Evolutionary conservation across 1,140 invertebrate genomes (phyloP).

Genomic region (Andricus grossulariae): DNA sequence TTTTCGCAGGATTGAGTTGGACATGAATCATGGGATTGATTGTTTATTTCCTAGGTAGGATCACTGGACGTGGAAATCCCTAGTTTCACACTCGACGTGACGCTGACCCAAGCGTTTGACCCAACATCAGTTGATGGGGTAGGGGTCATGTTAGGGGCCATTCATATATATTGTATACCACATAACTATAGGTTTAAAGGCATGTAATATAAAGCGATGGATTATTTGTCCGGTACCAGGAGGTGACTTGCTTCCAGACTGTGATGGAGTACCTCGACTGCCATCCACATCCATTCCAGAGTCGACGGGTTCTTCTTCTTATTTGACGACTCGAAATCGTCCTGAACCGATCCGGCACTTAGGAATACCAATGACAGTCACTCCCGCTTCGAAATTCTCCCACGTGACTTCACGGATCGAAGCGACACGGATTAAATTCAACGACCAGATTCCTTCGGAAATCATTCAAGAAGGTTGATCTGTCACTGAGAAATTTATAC

Average conservation of each 20-base stretch:
- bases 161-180: neutral
- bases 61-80: conserved; percentile 45
- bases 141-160: neutral
- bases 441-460: conserved; percentile 16
- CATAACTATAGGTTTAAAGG: conserved; percentile 10
- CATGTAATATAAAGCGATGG: conserved; percentile 37
- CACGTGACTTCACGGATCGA: conserved; percentile 17
- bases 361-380: conserved; percentile 50
- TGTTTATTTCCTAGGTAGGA: conserved; percentile 32
- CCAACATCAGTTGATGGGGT: conserved; percentile 2
- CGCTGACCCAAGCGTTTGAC: conserved; percentile 47
- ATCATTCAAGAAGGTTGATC: conserved; percentile 18
- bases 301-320: conserved; percentile 48
- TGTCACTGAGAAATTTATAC: conserved; percentile 21
- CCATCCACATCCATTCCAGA: conserved; percentile 45
- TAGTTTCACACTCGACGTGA: conserved; percentile 57
- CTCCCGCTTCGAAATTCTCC: conserved; percentile 30
- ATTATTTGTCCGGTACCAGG: conserved; percentile 37
- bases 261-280: conserved; percentile 46
- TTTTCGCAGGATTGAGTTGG: neutral
- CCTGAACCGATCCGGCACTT: conserved; percentile 35
- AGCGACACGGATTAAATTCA: conserved; percentile 20
- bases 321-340: conserved; percentile 50
- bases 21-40: conserved; percentile 44
- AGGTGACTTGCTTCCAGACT: conserved; percentile 35